Conservation (phyloP, 2,888 invertebrate species). For the Zaprionus obscuricornis region DNA sequence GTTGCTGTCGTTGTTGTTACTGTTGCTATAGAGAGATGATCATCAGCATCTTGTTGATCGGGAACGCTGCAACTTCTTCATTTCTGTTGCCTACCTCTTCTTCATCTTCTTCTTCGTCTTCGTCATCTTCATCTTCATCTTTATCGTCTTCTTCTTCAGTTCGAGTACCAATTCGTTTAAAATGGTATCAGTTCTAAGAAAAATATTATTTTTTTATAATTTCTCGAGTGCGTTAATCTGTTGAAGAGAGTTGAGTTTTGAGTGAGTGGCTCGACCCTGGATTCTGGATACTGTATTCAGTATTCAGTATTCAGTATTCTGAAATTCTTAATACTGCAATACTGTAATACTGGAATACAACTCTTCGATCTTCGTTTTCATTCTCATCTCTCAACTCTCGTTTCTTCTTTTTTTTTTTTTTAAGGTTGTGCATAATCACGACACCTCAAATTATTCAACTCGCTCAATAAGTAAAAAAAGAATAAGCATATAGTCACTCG, state of each 20-base stretch:
- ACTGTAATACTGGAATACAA: not conserved
- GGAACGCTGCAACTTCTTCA: conserved; percentile 59
- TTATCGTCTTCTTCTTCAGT: conserved; percentile 7
- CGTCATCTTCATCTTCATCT: conserved; percentile 8
- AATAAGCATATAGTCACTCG: conserved; percentile 6
- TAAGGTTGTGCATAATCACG: conserved; percentile 75
- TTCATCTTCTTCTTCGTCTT: conserved; percentile 10
- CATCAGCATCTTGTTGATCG: conserved; percentile 9
- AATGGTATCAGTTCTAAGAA: conserved; percentile 82
- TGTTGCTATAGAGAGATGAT: too few relatives aligned
- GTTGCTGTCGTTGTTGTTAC: too few relatives aligned
- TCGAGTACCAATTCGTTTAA: conserved; percentile 82
- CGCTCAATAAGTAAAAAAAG: conserved; percentile 4
- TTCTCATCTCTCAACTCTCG: conserved; percentile 5
- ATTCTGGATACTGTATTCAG: conserved; percentile 18
- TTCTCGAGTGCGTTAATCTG: conserved; percentile 82
- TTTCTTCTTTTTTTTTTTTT: conserved; percentile 2
- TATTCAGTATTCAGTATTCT: too few relatives aligned
- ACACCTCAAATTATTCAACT: conserved; percentile 26
- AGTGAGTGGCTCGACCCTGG: conserved; percentile 54
- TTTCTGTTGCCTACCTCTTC: conserved; percentile 49
- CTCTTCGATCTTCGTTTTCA: conserved; percentile 18
- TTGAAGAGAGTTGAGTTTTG: conserved; percentile 51
- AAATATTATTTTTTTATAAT: conserved; percentile 82
- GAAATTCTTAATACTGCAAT: too few relatives aligned